phyloP scores from a whole-genome alignment of 2,888 invertebrate species.

The Andricus curvator region DNA sequence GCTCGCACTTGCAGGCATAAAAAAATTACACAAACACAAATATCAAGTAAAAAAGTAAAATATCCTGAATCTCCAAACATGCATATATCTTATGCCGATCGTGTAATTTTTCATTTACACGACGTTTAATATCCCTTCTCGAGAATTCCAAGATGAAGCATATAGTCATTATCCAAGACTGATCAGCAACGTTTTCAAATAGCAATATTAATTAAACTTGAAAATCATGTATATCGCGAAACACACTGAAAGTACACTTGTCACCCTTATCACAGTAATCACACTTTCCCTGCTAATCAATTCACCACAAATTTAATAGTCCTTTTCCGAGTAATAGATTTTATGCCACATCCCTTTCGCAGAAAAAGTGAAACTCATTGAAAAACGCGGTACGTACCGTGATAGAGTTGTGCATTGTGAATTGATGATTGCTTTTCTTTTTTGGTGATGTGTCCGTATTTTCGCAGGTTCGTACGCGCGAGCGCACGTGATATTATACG shows the following conservation, averaged over 20 bases:
- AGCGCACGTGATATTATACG: slow-evolving; percentile 36
- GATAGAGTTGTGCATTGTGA: slow-evolving; percentile 70
- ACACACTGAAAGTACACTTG: slow-evolving; percentile 20
- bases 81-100: neutral
- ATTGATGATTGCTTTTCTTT: slow-evolving; percentile 46
- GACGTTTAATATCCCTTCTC: neutral
- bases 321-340: neutral
- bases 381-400: slow-evolving; percentile 70
- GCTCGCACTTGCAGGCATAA: neutral
- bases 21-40: slow-evolving; percentile 2
- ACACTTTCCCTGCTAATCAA: slow-evolving; percentile 12
- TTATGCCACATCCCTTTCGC: neutral
- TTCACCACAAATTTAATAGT: slow-evolving; percentile 4
- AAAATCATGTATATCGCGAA: neutral
- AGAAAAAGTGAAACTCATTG: slow-evolving; percentile 26
- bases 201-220: neutral
- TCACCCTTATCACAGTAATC: slow-evolving; percentile 30
- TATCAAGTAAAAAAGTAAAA: neutral
- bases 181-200: slow-evolving; percentile 6
- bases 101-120: too few species aligned
- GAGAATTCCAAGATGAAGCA: slow-evolving; percentile 8
- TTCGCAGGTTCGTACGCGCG: slow-evolving; percentile 18
- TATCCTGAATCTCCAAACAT: neutral
- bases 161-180: slow-evolving; percentile 24
- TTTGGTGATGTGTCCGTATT: slow-evolving; percentile 5